Conservation (phyloP, 2,797 vertebrate species). For the Intellagama lesueurii region DNA sequence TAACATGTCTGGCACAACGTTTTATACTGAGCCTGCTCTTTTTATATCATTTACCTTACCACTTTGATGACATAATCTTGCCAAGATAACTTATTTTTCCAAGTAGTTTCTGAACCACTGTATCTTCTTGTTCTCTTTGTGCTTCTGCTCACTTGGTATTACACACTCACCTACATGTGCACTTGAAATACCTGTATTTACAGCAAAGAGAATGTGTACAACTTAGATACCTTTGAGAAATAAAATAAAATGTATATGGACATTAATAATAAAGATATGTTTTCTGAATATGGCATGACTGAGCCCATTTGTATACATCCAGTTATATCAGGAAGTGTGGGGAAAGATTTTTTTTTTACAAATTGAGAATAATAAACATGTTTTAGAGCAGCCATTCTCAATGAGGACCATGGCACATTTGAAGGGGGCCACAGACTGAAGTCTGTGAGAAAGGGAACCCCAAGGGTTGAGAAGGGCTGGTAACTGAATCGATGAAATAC, state of each 20-base stretch:
- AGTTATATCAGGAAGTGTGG: background rate
- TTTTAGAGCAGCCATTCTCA: background rate
- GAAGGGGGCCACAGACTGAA: too few relatives aligned
- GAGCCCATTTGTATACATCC: slow-evolving; percentile 20
- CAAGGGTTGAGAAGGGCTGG: too few relatives aligned
- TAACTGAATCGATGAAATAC: too few relatives aligned
- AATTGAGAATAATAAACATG: background rate
- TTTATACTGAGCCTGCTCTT: slow-evolving; percentile 61
- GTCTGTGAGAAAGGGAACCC: too few relatives aligned
- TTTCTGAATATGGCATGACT: slow-evolving; percentile 63
- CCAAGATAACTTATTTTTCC: slow-evolving; percentile 61
- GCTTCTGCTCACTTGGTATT: slow-evolving; percentile 58
- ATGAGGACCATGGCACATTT: too few relatives aligned
- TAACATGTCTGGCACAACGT: slow-evolving; percentile 40
- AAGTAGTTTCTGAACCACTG: slow-evolving; percentile 51
- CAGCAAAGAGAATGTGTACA: slow-evolving; percentile 61
- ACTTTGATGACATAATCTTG: slow-evolving; percentile 50
- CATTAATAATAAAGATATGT: slow-evolving; percentile 80
- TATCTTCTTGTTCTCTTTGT: slow-evolving; percentile 61
- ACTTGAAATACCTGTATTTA: slow-evolving; percentile 61
- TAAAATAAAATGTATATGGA: slow-evolving; percentile 70
- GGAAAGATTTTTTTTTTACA: background rate
- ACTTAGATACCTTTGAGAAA: slow-evolving; percentile 69
- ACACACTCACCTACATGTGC: slow-evolving; percentile 62
- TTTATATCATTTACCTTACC: slow-evolving; percentile 61